Percentiles rank a stretch among this genome's conserved stretches.
Evolutionary conservation across 1,140 invertebrate genomes (phyloP).

Genomic region (Zaprionus ghesquierei): DNA sequence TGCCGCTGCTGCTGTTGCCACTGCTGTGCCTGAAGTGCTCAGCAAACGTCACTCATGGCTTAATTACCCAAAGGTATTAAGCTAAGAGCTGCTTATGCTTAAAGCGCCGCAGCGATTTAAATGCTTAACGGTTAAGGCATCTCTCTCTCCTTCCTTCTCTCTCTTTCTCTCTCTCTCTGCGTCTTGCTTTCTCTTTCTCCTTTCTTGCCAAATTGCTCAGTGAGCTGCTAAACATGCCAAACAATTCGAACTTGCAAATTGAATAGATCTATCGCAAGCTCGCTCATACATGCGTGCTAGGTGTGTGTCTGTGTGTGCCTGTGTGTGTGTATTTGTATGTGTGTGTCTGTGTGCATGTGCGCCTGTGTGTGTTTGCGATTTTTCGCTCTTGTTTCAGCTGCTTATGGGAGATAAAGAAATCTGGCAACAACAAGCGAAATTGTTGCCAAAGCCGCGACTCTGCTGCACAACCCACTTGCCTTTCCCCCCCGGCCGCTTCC

Average conservation of each 20-base stretch:
- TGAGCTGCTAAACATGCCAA: conserved; percentile 76
- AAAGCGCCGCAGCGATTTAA: not conserved
- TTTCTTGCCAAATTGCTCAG: conserved; percentile 55
- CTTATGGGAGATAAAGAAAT: conserved; percentile 74
- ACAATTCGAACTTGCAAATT: conserved; percentile 73
- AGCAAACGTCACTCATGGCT: conserved; percentile 30
- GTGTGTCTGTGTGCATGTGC: not conserved
- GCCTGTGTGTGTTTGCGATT: conserved; percentile 7
- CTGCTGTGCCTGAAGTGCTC: conserved; percentile 20
- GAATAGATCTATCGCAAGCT: conserved; percentile 62
- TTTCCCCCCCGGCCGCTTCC: not conserved
- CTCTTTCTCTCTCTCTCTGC: not conserved
- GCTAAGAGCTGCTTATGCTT: conserved; percentile 29
- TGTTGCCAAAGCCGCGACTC: conserved; percentile 72
- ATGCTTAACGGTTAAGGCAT: not conserved
- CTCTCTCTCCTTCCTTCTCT: not conserved
- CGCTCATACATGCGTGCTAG: not conserved
- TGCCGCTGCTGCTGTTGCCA: not conserved
- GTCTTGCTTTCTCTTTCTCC: not conserved
- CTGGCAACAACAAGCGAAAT: conserved; percentile 69
- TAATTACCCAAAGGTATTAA: conserved; percentile 54
- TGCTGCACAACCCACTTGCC: not conserved
- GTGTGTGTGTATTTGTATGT: not conserved
- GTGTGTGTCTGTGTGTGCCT: not conserved
- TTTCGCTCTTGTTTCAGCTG: conserved; percentile 43